phyloP scores from a whole-genome alignment of 2,113 vertebrate genomes.

The Ciconia stormi region DNA sequence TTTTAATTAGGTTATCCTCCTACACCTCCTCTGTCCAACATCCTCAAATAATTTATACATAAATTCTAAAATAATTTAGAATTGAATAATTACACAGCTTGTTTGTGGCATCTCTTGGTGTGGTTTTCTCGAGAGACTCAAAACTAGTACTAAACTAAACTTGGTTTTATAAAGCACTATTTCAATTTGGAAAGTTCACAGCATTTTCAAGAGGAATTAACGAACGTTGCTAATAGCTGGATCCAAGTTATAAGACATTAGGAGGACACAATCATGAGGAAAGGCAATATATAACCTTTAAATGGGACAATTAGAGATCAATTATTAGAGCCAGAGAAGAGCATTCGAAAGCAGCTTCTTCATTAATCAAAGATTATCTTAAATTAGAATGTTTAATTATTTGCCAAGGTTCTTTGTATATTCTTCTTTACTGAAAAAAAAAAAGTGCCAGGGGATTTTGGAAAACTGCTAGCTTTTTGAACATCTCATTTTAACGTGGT shows the following conservation, averaged over 20 bases:
- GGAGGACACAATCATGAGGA: constrained; percentile 54
- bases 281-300: constrained; percentile 71
- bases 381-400: constrained; percentile 67
- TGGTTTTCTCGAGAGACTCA: not conserved
- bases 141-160: not conserved
- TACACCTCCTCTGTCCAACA: not conserved
- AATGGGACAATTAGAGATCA: constrained; percentile 65
- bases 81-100: not conserved
- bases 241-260: constrained; percentile 48
- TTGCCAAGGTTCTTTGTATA: constrained; percentile 17
- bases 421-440: not conserved
- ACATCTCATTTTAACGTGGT: not conserved
- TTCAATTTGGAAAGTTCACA: constrained; percentile 43
- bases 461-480: not conserved
- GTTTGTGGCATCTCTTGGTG: not conserved
- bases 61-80: not conserved
- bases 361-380: constrained; percentile 65
- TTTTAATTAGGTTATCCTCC: constrained; percentile 32
- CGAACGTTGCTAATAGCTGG: constrained; percentile 55
- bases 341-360: constrained; percentile 31
- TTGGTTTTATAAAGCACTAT: not conserved
- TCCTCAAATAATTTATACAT: not conserved
- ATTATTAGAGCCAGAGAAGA: constrained; percentile 55
- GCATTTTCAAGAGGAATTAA: constrained; percentile 57
- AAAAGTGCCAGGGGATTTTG: not conserved